phyloP scores from a whole-genome alignment of 2,888 invertebrate species.

The Orchesella flavescens region DNA sequence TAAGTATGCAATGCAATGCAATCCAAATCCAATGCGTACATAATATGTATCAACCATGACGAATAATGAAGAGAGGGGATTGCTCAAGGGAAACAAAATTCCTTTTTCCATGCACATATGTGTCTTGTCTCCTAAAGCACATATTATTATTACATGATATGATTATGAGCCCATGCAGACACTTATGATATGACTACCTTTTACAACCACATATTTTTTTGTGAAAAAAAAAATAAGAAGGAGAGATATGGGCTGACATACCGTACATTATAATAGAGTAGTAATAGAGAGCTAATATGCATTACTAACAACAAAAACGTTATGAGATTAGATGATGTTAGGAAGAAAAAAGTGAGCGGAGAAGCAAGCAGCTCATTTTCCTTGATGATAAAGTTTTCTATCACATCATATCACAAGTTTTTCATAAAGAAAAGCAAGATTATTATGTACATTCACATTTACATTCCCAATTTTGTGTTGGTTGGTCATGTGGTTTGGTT shows the following conservation, averaged over 20 bases:
- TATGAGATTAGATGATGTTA: background rate
- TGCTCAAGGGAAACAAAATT: constrained; percentile 36
- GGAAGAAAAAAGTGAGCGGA: background rate
- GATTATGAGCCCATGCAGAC: constrained; percentile 13
- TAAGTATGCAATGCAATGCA: too few species aligned
- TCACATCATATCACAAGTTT: background rate
- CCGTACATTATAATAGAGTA: background rate
- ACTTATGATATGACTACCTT: constrained; percentile 31
- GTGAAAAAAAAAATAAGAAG: background rate
- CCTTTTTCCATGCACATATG: background rate
- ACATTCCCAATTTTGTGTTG: background rate
- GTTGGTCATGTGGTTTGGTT: background rate
- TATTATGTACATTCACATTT: background rate
- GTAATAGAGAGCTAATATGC: too few species aligned
- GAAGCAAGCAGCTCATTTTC: constrained; percentile 21
- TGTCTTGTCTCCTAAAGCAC: constrained; percentile 28
- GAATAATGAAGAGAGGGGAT: background rate
- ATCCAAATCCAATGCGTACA: too few species aligned
- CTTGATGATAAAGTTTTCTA: constrained; percentile 22
- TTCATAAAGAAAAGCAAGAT: background rate
- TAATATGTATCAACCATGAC: constrained; percentile 3
- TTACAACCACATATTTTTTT: background rate
- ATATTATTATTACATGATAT: constrained; percentile 24
- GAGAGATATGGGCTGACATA: background rate
- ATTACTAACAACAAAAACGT: too few species aligned